These are phyloP conservation scores for Sesia bembeciformis DNA, from an alignment of 2,888 invertebrate genomes.

Conservation along the genomic window DNA sequence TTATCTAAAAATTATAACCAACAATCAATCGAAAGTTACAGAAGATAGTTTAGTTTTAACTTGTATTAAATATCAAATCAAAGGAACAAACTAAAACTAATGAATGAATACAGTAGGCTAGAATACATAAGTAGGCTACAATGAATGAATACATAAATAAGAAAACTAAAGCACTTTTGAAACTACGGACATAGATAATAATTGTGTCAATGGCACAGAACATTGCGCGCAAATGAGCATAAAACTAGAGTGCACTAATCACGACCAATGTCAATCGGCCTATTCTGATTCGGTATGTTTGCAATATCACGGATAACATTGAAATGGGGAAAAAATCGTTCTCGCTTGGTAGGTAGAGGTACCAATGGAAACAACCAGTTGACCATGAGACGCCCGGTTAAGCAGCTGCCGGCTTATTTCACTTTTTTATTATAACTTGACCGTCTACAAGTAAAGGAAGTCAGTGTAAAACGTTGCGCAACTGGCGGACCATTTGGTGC, in stretches of 20 bases:
- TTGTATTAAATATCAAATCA: too few species aligned
- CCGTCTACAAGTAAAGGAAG: conserved; percentile 3
- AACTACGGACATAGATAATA: too few species aligned
- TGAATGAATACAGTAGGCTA: too few species aligned
- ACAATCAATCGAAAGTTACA: too few species aligned
- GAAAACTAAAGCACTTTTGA: too few species aligned
- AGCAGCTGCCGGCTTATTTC: conserved; percentile 9
- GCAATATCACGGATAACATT: conserved; percentile 35
- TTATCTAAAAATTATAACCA: too few species aligned
- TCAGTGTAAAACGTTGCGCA: conserved; percentile 5
- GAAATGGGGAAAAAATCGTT: conserved; percentile 50
- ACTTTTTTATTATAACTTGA: conserved; percentile 7
- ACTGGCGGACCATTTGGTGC: conserved; percentile 11
- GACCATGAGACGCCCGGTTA: conserved; percentile 52
- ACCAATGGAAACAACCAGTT: conserved; percentile 43
- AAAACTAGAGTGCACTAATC: conserved; percentile 9
- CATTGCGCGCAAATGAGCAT: too few species aligned
- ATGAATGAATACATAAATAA: too few species aligned
- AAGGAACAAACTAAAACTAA: too few species aligned
- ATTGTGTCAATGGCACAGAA: too few species aligned
- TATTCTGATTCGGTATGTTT: conserved; percentile 12
- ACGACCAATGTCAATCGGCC: conserved; percentile 13
- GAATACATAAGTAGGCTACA: too few species aligned
- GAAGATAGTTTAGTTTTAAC: too few species aligned
- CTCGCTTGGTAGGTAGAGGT: conserved; percentile 15